These are phyloP conservation scores for Poeciliopsis occidentalis DNA, from an alignment of 2,113 vertebrate species.

Conservation along the genomic window DNA sequence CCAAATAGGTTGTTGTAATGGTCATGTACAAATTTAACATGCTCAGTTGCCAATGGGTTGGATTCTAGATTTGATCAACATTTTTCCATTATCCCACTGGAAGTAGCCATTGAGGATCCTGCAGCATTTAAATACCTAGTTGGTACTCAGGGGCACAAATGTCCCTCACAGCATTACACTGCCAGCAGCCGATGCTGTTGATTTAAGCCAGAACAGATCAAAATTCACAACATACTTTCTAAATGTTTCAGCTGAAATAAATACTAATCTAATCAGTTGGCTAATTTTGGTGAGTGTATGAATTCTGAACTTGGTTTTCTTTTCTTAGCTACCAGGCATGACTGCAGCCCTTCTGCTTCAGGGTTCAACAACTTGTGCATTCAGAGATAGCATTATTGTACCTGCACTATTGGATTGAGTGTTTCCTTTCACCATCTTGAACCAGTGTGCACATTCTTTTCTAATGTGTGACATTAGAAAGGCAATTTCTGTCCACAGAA, in stretches of 20 bases:
- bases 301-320: neutral
- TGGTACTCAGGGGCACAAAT: neutral
- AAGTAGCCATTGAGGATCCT: neutral
- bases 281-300: neutral
- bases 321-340: neutral
- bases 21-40: neutral
- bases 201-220: neutral
- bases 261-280: neutral
- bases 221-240: neutral
- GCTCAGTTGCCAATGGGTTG: neutral
- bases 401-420: neutral
- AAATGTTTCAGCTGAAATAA: neutral
- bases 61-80: neutral
- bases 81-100: neutral
- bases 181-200: neutral
- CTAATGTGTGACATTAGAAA: neutral
- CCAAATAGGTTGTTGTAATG: neutral
- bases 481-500: neutral
- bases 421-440: neutral
- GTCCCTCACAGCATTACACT: neutral
- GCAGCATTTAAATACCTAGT: neutral
- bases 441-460: neutral
- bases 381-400: neutral
- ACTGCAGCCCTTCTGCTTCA: neutral
- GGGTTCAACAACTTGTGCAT: neutral